Percentiles rank a stretch among this genome's conserved stretches.
These are phyloP conservation scores for Stenopsyche tienmushanensis DNA, from an alignment of 1,140 invertebrate genomes.

Conservation along the genomic window DNA sequence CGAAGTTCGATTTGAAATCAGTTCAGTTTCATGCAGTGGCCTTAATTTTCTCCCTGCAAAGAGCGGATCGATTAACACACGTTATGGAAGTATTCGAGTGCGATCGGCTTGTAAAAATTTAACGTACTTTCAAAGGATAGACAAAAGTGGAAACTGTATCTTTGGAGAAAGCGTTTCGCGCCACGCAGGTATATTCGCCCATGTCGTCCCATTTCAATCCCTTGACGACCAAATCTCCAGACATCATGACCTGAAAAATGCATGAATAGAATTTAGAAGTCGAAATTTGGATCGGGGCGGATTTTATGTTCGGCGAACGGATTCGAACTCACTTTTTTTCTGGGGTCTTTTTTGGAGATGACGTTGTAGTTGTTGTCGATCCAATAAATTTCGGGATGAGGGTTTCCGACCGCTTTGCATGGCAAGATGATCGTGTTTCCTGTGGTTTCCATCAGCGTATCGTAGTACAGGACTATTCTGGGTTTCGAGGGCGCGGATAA, in stretches of 20 bases:
- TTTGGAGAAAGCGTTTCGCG: constrained; percentile 65
- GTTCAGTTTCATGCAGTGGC: not conserved
- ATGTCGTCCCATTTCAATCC: constrained; percentile 74
- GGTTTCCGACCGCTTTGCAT: constrained; percentile 67
- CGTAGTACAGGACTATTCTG: constrained; percentile 57
- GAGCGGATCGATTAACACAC: not conserved
- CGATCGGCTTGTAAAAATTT: no score
- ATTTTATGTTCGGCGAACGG: no score
- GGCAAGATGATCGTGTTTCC: constrained; percentile 68
- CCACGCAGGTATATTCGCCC: constrained; percentile 75
- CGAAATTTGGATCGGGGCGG: no score
- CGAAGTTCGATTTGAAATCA: not conserved
- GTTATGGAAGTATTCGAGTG: no score
- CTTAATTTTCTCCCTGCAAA: not conserved
- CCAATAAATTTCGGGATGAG: constrained; percentile 68
- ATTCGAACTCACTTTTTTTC: constrained; percentile 50
- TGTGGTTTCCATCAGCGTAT: constrained; percentile 57
- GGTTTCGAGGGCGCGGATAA: constrained; percentile 53
- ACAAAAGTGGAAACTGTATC: constrained; percentile 71
- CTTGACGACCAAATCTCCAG: constrained; percentile 72
- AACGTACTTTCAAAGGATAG: constrained; percentile 63
- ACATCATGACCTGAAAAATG: constrained; percentile 58
- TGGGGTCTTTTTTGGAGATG: constrained; percentile 54
- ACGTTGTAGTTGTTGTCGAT: constrained; percentile 58
- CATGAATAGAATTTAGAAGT: no score